phyloP scores from a whole-genome alignment of 2,888 invertebrate species.

The Dicranocentrus wangi region DNA sequence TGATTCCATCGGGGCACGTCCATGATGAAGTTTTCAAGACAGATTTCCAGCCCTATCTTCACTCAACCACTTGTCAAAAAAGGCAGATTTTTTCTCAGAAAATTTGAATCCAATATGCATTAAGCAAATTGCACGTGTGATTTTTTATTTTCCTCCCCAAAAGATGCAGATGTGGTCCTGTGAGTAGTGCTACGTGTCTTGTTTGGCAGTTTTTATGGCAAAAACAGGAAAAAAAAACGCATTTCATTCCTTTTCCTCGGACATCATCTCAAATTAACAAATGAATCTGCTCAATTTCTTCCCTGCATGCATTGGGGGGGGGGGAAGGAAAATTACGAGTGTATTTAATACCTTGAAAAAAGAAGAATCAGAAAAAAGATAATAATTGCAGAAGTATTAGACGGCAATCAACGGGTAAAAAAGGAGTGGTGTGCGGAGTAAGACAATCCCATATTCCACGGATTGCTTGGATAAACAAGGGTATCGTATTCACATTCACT shows the following conservation, averaged over 20 bases:
- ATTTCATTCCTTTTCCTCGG: constrained; percentile 24
- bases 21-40: background rate
- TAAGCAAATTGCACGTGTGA: background rate
- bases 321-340: constrained; percentile 35
- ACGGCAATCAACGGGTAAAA: constrained; percentile 39
- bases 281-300: constrained; percentile 29
- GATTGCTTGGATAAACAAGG: background rate
- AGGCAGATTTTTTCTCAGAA: constrained; percentile 25
- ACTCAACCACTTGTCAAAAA: constrained; percentile 49
- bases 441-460: constrained; percentile 50
- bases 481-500: constrained; percentile 10
- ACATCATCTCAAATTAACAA: constrained; percentile 46
- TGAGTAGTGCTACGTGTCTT: constrained; percentile 28
- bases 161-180: background rate
- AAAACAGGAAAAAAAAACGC: no score
- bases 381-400: constrained; percentile 5
- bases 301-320: constrained; percentile 12
- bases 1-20: background rate
- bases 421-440: constrained; percentile 35
- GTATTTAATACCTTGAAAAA: constrained; percentile 11
- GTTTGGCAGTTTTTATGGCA: constrained; percentile 43
- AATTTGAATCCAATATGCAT: constrained; percentile 11
- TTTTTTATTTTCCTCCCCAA: background rate
- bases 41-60: background rate
- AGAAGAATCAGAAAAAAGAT: constrained; percentile 3